Conservation (phyloP, 2,888 invertebrate genomes). For the Metallyticus violacea region DNA sequence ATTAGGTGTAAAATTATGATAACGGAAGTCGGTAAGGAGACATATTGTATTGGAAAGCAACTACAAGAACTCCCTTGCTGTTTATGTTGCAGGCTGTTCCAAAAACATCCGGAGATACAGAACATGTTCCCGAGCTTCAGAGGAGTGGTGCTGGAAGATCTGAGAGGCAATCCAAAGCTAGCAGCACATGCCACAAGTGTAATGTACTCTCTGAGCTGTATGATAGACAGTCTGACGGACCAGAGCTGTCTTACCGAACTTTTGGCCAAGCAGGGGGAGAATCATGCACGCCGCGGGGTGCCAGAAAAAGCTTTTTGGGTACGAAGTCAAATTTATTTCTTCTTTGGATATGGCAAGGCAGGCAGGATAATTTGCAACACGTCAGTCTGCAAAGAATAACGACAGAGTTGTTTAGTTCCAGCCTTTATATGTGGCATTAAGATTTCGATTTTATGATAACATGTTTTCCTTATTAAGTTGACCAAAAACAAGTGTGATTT, state of each 20-base stretch:
- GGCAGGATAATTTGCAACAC: no score
- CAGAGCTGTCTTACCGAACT: conserved; percentile 49
- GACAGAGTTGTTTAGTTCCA: no score
- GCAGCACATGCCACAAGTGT: conserved; percentile 55
- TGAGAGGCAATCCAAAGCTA: conserved; percentile 50
- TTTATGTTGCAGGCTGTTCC: conserved; percentile 49
- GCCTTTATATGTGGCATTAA: no score
- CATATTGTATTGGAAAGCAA: no score
- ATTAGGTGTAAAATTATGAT: no score
- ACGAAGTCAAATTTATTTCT: neutral
- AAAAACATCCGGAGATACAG: conserved; percentile 51
- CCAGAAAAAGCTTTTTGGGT: conserved; percentile 38
- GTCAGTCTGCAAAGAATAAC: no score
- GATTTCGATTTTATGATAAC: no score
- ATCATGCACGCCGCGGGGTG: conserved; percentile 42
- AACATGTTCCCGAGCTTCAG: conserved; percentile 50
- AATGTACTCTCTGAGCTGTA: conserved; percentile 50
- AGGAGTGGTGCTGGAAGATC: conserved; percentile 47
- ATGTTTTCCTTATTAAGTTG: no score
- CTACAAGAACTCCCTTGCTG: neutral
- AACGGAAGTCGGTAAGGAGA: no score
- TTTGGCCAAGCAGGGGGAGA: conserved; percentile 50
- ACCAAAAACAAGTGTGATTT: no score
- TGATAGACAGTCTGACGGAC: conserved; percentile 53
- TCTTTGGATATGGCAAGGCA: no score